These are phyloP conservation scores for Rousettus madagascariensis DNA, from an alignment of 2,797 vertebrate genomes.

Conservation along the genomic window DNA sequence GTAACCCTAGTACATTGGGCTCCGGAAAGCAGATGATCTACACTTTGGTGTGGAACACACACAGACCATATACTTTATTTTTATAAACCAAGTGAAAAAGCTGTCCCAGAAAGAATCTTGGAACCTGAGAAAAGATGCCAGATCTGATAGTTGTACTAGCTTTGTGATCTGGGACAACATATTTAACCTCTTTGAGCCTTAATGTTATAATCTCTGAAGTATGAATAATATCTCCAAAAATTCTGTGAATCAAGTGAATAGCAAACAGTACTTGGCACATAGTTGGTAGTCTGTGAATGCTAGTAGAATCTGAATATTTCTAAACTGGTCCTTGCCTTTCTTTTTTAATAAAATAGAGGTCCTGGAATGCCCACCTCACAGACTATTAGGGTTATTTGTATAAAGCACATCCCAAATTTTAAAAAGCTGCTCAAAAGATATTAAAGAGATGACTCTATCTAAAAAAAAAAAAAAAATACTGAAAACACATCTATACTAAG, in stretches of 20 bases:
- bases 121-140: not conserved
- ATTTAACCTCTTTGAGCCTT: not conserved
- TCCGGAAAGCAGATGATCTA: not conserved
- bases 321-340: not conserved
- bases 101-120: not conserved
- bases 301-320: not conserved
- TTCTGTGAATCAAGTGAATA: not conserved
- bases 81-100: not conserved
- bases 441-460: not conserved
- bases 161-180: not conserved
- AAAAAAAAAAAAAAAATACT: not conserved
- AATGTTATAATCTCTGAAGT: constrained; percentile 9
- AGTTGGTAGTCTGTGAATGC: not conserved
- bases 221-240: not conserved
- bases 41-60: not conserved
- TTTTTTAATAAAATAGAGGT: not conserved
- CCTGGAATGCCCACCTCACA: not conserved
- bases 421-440: constrained; percentile 17
- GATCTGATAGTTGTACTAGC: not conserved
- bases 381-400: not conserved
- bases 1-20: not conserved
- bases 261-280: not conserved
- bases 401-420: not conserved
- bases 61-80: not conserved
- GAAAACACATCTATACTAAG: not conserved